Percentiles rank a stretch among this genome's conserved stretches.
Conservation (phyloP, 2,113 vertebrate species). For the Gymnarchus niloticus region DNA sequence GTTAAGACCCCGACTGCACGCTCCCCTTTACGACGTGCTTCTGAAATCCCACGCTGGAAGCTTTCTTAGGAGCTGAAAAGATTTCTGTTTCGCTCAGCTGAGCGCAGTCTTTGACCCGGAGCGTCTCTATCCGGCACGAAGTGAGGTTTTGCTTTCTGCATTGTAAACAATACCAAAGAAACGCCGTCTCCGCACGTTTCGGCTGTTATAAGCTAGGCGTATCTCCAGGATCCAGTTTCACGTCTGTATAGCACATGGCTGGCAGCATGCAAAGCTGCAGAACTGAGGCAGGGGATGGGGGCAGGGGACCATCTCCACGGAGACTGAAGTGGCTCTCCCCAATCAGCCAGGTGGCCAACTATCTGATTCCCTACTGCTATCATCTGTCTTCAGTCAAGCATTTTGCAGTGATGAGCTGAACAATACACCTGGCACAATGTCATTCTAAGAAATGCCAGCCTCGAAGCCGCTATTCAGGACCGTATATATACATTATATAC, state of each 20-base stretch:
- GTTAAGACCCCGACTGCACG: background rate
- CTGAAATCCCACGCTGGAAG: background rate
- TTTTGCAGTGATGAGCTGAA: background rate
- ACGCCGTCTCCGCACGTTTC: background rate
- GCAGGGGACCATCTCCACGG: background rate
- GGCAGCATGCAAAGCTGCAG: background rate
- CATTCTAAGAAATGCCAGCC: background rate
- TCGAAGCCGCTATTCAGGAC: background rate
- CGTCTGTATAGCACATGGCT: background rate
- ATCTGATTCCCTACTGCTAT: background rate
- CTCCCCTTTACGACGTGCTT: background rate
- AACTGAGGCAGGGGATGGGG: background rate
- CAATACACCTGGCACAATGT: background rate
- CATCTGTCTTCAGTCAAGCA: background rate
- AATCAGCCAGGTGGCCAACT: background rate
- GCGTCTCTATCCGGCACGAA: background rate
- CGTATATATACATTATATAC: background rate
- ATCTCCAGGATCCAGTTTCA: background rate
- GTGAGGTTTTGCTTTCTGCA: background rate
- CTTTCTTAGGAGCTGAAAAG: background rate
- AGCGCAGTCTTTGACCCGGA: background rate
- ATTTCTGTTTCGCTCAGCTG: background rate
- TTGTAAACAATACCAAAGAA: background rate
- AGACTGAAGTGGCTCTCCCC: background rate
- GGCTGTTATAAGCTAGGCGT: background rate